Percentiles rank a stretch among this genome's conserved stretches.
Evolutionary conservation across 2,888 invertebrate genomes (phyloP).

Genomic region (Drosophila nr. perissopoda): DNA sequence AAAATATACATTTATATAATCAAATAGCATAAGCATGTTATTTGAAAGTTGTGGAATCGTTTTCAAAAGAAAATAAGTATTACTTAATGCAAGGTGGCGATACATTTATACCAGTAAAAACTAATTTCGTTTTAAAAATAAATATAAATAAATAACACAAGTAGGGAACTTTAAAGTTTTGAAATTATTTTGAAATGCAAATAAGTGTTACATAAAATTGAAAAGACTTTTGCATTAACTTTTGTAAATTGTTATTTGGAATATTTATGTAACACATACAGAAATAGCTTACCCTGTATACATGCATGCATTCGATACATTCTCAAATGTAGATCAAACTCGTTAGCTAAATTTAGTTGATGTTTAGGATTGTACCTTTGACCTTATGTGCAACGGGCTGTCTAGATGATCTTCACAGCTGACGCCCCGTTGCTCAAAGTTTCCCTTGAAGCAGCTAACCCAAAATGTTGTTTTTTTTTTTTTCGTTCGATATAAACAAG

Average conservation of each 20-base stretch:
- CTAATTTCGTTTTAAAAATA: neutral
- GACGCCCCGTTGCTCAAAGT: conserved; percentile 40
- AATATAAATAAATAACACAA: neutral
- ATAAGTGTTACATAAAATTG: neutral
- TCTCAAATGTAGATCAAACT: neutral
- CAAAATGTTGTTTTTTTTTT: conserved; percentile 31
- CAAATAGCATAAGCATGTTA: neutral
- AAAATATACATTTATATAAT: neutral
- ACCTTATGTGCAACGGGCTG: conserved; percentile 37
- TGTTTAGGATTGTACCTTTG: conserved; percentile 50
- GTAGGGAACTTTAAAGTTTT: neutral
- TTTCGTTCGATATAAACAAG: conserved; percentile 59
- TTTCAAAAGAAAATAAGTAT: neutral
- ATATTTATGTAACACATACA: neutral
- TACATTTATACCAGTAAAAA: neutral
- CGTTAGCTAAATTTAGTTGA: neutral
- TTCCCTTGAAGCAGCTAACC: conserved; percentile 2
- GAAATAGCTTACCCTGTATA: neutral
- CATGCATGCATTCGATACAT: neutral
- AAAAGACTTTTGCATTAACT: neutral
- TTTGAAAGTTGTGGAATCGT: neutral
- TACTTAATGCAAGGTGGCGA: neutral
- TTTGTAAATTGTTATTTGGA: neutral
- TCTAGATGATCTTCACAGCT: conserved; percentile 44
- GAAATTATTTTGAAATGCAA: neutral